phyloP scores from a whole-genome alignment of 1,140 invertebrate species.

The Gryon sp. region DNA sequence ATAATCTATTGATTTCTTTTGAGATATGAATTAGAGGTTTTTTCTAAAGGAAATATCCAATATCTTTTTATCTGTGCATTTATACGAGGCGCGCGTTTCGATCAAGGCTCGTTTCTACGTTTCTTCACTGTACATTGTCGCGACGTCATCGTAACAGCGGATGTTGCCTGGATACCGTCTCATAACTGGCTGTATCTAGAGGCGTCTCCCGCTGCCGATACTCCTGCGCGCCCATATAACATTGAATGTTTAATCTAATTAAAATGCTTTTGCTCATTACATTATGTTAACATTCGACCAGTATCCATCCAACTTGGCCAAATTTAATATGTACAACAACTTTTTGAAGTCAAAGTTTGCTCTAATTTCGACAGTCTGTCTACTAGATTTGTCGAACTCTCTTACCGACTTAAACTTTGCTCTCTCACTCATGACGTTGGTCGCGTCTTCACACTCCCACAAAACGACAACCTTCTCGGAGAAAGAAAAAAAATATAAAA shows the following conservation, averaged over 20 bases:
- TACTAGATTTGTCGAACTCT: conserved; percentile 50
- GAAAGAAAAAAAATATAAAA: conserved; percentile 4
- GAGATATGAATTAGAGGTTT: too few relatives aligned
- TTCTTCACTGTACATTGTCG: conserved; percentile 54
- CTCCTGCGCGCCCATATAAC: conserved; percentile 36
- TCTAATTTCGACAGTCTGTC: conserved; percentile 28
- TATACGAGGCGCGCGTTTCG: conserved; percentile 18
- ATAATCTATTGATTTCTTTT: too few relatives aligned
- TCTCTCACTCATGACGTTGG: conserved; percentile 1
- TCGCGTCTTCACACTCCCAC: neutral
- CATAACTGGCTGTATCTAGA: conserved; percentile 46
- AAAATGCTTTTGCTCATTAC: conserved; percentile 47
- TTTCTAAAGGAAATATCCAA: too few relatives aligned
- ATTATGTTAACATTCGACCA: conserved; percentile 55
- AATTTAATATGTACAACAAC: conserved; percentile 52
- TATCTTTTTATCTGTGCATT: too few relatives aligned
- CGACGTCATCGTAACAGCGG: conserved; percentile 55
- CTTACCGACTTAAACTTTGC: conserved; percentile 41
- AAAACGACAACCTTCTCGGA: too few relatives aligned
- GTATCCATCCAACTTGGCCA: conserved; percentile 22
- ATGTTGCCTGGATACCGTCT: conserved; percentile 59
- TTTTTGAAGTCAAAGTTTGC: conserved; percentile 24
- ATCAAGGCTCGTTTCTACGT: conserved; percentile 42
- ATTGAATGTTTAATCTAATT: conserved; percentile 55
- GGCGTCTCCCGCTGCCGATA: conserved; percentile 10